Evolutionary conservation across 2,888 invertebrate genomes (phyloP).

Genomic region (Chironomus riparius): DNA sequence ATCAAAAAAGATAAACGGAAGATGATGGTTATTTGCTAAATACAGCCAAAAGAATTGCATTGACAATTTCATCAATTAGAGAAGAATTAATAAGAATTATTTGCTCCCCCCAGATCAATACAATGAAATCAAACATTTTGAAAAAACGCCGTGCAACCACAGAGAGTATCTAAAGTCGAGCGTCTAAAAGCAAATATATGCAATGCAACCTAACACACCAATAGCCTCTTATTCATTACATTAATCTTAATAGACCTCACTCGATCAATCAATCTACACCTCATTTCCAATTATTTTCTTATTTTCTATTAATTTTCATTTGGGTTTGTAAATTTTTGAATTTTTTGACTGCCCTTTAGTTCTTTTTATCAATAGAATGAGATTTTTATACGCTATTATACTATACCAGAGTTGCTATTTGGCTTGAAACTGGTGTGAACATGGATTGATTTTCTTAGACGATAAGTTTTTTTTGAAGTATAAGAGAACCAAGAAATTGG

Average conservation of each 20-base stretch:
- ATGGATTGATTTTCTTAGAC: too few relatives aligned
- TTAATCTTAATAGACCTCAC: neutral
- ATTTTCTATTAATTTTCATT: too few relatives aligned
- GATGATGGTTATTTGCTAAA: neutral
- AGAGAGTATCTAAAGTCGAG: neutral
- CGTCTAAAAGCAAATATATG: neutral
- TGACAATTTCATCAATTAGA: conserved; percentile 25
- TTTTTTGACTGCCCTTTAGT: too few relatives aligned
- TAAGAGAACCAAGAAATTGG: too few relatives aligned
- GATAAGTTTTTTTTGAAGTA: too few relatives aligned
- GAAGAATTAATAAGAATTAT: neutral
- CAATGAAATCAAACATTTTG: neutral
- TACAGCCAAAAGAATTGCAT: conserved; percentile 15
- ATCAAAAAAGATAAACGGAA: neutral
- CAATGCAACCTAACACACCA: conserved; percentile 11
- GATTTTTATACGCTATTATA: too few relatives aligned
- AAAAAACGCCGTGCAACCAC: neutral
- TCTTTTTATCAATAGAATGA: too few relatives aligned
- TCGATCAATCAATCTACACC: neutral
- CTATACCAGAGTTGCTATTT: too few relatives aligned
- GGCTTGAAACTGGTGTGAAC: too few relatives aligned
- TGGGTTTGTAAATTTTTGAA: too few relatives aligned
- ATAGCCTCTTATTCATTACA: neutral
- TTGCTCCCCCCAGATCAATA: neutral
- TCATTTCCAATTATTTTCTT: neutral